Base-by-base conservation (phyloP, 2,113 vertebrate genomes). In the Butastur rufipennis region DNA sequence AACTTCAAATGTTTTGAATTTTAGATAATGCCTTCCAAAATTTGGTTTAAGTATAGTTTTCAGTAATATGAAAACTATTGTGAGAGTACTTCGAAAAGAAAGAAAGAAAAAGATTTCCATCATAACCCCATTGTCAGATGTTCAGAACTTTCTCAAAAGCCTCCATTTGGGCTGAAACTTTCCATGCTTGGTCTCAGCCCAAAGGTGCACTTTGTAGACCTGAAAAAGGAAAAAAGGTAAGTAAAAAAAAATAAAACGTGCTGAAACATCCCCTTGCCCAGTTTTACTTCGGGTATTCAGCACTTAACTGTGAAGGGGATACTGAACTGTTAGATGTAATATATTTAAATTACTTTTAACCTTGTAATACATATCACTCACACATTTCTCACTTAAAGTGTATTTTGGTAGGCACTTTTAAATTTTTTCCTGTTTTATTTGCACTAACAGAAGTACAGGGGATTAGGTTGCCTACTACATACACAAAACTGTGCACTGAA, bases 221-320 rank as follows among this genome's bases (percentile, higher is more conserved):
- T 97, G 96, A 96, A 97, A 97, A 97, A 97, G 96, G 97, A 95
- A 97, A 97, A 97, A 97, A 96, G 95, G 95, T 97, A 97, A 97
- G 97, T 95, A 97, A 97, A 96, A 97, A 96, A 96, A 96, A 97
- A 94, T 92, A 91, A 97, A 95, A 94, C 0, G 94, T 97, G 96
- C 97, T 97, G 96, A 97, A 95, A 95, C 74, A 95, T 96, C 84
- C 97, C 96, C 94, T 90, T 58, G 94, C 93, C 96, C 97, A 95
- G 84, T 87, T 92, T 96, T 95, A 95, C 80, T 95, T 96, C 0
- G 97, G 96, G 73, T 96, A 95, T 95, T 96, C 97, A 97, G 97
- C 93, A 97, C 95, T 95, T 87, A 97, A 97, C 84, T 38, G 11
- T 66, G 86, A 96, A 67, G 42, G 81, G 71, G 58, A 94, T 29